Evolutionary conservation across 2,113 vertebrate species (phyloP), one percentile per base, ranked within the genome.

Genomic region (Dolichallabes microphthalmus): DNA sequence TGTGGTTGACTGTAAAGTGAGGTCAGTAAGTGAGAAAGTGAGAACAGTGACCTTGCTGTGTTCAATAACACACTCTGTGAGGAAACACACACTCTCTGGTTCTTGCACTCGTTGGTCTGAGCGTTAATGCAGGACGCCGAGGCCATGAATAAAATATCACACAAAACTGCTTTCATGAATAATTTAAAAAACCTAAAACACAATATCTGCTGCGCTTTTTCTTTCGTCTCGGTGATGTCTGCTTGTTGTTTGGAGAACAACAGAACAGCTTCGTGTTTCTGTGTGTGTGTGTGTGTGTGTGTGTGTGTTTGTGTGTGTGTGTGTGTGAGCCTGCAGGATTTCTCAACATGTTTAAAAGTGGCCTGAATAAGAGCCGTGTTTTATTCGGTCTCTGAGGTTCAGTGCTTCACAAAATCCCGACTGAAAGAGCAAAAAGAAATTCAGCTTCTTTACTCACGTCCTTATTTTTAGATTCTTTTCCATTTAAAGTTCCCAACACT

Each of bases 131-230:
- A 92, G 92, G 92, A 93, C 91, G 88, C 91, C 91, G 90, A 92
- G 91, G 19, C 91, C 92, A 94, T 95, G 93, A 95, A 94, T 95
- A 94, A 94, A 94, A 94, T 94, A 94, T 93, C 87, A 86, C 90
- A 88, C 88, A 92, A 45, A 94, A 94, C 92, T 91, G 91, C 82
- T 89, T 92, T 73, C 71, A 93, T 94, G 93, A 95, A 94, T 94
- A 94, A 94, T 94, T 93, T 92, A 75, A 94, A 91, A 91, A 90
- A 90, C 89, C 58, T 63, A 80, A 89, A 91, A 87, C 88, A 88
- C 53, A 86, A 89, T 91, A 90, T 90, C 90, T 90, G 90, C 80
- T 82, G 91, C 88, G 39, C 45, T 75, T 75, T 27, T 52, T 90
- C 90, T 88, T 89, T 93, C 86, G 91, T 91, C 93, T 90, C 89